Percentiles rank a stretch among this genome's conserved stretches.
Evolutionary conservation across 1,140 invertebrate species (phyloP).

Genomic region (Drosophila arizonae): DNA sequence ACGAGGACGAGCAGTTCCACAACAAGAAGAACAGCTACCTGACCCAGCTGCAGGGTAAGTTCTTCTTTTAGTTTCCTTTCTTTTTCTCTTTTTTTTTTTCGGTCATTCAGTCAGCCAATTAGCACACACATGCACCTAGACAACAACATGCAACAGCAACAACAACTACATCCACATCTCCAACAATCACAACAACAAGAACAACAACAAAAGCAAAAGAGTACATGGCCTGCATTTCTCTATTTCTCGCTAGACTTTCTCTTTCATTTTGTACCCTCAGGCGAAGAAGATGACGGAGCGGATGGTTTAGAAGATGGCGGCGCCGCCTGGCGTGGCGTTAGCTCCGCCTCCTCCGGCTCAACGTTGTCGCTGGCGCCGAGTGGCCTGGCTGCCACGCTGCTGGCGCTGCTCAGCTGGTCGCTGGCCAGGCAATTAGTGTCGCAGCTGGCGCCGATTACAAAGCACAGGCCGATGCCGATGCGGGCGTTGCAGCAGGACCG

Average conservation of each 20-base stretch:
- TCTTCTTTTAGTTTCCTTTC: background rate
- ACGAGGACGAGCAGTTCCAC: slow-evolving; percentile 72
- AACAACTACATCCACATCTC: slow-evolving; percentile 12
- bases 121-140: slow-evolving; percentile 41
- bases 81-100: no score
- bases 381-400: slow-evolving; percentile 41
- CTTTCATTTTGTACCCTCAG: slow-evolving; percentile 76
- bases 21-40: slow-evolving; percentile 79
- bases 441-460: slow-evolving; percentile 52
- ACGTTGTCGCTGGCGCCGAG: slow-evolving; percentile 17
- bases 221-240: slow-evolving; percentile 69
- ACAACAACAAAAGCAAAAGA: slow-evolving; percentile 47
- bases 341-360: slow-evolving; percentile 11
- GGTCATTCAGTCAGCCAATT: slow-evolving; percentile 48
- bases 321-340: slow-evolving; percentile 65
- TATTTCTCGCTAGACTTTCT: slow-evolving; percentile 78
- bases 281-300: slow-evolving; percentile 71
- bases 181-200: slow-evolving; percentile 39
- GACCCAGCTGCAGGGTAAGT: slow-evolving; percentile 82
- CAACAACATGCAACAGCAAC: slow-evolving; percentile 6
- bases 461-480: slow-evolving; percentile 29
- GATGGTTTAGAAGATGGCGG: slow-evolving; percentile 69
- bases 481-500: slow-evolving; percentile 26
- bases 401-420: slow-evolving; percentile 68
- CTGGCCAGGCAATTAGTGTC: slow-evolving; percentile 71